Evolutionary conservation across 2,888 invertebrate genomes (phyloP).

Genomic region (Drosophila sordidula): DNA sequence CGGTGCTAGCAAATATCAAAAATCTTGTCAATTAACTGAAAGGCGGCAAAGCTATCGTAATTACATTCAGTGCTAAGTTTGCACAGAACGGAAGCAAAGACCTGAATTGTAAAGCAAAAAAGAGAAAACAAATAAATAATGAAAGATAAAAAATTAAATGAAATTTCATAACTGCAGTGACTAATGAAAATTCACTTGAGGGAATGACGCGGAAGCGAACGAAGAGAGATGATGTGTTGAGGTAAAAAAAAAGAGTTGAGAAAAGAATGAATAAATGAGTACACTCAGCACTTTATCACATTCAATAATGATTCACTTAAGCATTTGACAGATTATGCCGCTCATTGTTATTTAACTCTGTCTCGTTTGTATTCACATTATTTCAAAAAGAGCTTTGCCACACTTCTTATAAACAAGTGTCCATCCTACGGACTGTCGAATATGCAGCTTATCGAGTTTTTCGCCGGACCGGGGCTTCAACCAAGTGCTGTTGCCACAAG

Average conservation of each 20-base stretch:
- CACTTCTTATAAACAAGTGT: conserved; percentile 1
- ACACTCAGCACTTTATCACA: conserved; percentile 19
- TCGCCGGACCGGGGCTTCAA: conserved; percentile 20
- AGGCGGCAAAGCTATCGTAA: conserved; percentile 32
- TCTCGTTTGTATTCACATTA: conserved; percentile 22
- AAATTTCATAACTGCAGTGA: conserved; percentile 26
- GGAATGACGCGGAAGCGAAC: not conserved
- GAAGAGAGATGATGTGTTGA: not conserved
- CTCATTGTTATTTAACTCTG: conserved; percentile 2
- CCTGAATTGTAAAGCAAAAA: conserved; percentile 1
- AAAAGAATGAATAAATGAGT: conserved; percentile 13
- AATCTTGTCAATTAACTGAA: conserved; percentile 46
- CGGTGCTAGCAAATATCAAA: conserved; percentile 19
- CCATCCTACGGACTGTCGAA: conserved; percentile 31
- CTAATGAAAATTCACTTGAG: conserved; percentile 1
- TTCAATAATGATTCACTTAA: conserved; percentile 30
- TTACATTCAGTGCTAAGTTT: conserved; percentile 44
- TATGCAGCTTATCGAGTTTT: conserved; percentile 43
- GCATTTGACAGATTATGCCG: conserved; percentile 18
- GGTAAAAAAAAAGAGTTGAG: not conserved
- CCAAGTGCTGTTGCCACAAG: conserved; percentile 62
- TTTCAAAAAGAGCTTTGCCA: conserved; percentile 5
- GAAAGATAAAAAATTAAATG: conserved; percentile 3
- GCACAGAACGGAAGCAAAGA: conserved; percentile 44
- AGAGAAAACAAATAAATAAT: not conserved